A percentile compares a stretch with the other conserved stretches of the same genome.
Conservation (phyloP, 2,888 invertebrate species). For the Agriopis aurantiaria region DNA sequence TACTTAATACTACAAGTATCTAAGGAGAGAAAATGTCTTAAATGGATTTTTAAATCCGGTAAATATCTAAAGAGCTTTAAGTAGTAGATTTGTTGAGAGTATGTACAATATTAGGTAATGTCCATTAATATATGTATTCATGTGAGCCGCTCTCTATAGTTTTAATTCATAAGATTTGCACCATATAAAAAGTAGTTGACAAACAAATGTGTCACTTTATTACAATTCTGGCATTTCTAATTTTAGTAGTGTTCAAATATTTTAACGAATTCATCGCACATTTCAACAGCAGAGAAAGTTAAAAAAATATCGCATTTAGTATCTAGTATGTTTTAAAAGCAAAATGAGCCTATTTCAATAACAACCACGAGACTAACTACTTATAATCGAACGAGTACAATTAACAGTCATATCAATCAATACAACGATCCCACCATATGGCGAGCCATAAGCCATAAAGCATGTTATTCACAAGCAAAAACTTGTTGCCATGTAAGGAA, state of each 20-base stretch:
- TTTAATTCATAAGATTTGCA: background rate
- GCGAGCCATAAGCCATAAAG: slow-evolving; percentile 24
- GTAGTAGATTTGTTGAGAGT: too few relatives aligned
- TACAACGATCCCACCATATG: slow-evolving; percentile 33
- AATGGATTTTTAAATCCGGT: too few relatives aligned
- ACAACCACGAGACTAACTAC: background rate
- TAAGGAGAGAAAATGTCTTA: too few relatives aligned
- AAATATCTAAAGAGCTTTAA: too few relatives aligned
- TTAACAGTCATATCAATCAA: slow-evolving; percentile 37
- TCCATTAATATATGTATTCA: too few relatives aligned
- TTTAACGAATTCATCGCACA: background rate
- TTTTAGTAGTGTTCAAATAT: background rate
- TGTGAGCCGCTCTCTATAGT: background rate
- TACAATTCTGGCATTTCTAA: background rate
- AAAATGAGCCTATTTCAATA: slow-evolving; percentile 6
- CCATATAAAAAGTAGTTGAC: background rate
- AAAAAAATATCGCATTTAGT: background rate
- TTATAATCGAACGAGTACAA: slow-evolving; percentile 6
- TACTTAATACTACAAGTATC: too few relatives aligned
- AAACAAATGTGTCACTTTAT: slow-evolving; percentile 3
- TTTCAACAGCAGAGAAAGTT: slow-evolving; percentile 12
- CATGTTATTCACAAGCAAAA: slow-evolving; percentile 28
- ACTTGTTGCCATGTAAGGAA: slow-evolving; percentile 24
- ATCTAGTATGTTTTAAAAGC: background rate
- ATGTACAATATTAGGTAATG: too few relatives aligned